These are phyloP conservation scores for Rhyacichthys aspro DNA, from an alignment of 2,797 vertebrate genomes.

Conservation along the genomic window DNA sequence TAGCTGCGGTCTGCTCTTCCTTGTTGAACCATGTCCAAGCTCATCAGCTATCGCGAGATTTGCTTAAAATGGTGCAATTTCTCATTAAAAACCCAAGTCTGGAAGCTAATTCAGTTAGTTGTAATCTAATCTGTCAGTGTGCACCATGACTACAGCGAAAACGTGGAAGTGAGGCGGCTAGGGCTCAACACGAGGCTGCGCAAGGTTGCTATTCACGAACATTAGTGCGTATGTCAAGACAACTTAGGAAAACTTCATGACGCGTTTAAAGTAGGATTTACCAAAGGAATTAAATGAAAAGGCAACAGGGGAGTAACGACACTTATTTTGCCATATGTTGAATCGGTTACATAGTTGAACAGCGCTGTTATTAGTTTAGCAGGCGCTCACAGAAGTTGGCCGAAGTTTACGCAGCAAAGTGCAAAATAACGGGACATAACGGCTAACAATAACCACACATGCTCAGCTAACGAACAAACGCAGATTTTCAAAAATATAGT, in stretches of 20 bases:
- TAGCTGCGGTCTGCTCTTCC: neutral
- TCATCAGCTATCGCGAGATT: neutral
- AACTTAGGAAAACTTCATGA: neutral
- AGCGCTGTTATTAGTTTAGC: neutral
- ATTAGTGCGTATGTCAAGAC: neutral
- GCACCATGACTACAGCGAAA: constrained; percentile 11
- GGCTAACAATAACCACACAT: constrained; percentile 10
- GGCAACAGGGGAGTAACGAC: accelerated
- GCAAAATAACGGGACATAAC: constrained; percentile 13
- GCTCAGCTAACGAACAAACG: neutral
- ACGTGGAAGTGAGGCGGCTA: constrained; percentile 13
- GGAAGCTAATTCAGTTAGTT: neutral
- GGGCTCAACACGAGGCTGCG: constrained; percentile 51
- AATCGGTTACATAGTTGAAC: accelerated
- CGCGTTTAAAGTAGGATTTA: neutral
- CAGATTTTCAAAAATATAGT: accelerated
- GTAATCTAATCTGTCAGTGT: constrained; percentile 2
- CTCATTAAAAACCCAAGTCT: neutral
- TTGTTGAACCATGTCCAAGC: no score
- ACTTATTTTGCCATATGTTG: accelerated
- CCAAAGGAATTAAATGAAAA: accelerated
- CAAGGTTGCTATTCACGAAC: neutral
- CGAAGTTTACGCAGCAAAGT: constrained; percentile 19
- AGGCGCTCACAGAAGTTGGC: constrained; percentile 10
- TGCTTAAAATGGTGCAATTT: neutral